Conservation (phyloP, 2,888 invertebrate species). For the Euplagia quadripunctaria region DNA sequence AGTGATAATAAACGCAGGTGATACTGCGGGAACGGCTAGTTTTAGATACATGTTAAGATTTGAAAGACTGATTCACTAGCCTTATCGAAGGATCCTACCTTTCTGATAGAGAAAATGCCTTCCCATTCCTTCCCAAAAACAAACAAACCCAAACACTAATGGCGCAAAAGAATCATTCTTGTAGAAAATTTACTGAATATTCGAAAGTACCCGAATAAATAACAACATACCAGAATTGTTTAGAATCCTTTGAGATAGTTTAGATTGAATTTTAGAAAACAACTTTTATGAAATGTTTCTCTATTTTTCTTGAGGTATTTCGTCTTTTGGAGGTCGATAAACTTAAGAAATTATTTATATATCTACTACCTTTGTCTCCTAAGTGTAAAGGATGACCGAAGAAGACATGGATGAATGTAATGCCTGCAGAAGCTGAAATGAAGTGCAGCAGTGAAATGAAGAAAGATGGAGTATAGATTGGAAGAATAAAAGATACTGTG, state of each 20-base stretch:
- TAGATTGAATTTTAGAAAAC: neutral
- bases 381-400: neutral
- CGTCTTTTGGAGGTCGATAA: neutral
- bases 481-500: neutral
- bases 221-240: neutral
- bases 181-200: neutral
- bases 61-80: no score
- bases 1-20: no score
- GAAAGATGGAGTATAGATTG: neutral
- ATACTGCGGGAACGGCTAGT: no score
- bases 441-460: no score
- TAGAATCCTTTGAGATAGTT: neutral
- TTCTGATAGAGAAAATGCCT: no score
- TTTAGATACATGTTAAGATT: no score
- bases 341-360: neutral
- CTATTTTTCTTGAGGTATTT: neutral
- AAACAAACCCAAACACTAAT: neutral
- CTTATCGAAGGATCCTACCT: no score
- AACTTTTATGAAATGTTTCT: neutral
- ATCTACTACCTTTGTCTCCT: neutral
- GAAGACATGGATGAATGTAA: neutral
- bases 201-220: neutral
- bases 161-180: neutral
- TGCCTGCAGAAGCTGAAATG: no score
- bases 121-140: no score